Conservation (phyloP, 2,113 vertebrate genomes). For the Lethenteron camtschaticum region DNA sequence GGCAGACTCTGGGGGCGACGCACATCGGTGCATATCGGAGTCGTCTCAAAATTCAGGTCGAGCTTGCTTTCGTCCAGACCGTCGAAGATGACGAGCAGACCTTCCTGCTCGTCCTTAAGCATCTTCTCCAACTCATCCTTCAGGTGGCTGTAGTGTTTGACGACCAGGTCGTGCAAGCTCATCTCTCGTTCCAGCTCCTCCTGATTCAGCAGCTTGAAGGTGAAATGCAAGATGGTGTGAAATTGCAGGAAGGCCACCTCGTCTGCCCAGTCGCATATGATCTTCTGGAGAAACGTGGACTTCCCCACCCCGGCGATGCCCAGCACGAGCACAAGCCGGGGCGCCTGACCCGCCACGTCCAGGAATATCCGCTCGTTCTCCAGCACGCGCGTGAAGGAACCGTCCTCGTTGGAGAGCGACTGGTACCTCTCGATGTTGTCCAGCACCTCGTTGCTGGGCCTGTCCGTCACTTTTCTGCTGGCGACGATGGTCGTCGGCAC, state of each 20-base stretch:
- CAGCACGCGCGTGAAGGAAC: too few relatives aligned
- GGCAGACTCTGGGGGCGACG: conserved; percentile 11
- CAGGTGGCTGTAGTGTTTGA: conserved; percentile 10
- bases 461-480: too few relatives aligned
- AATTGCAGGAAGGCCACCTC: conserved; percentile 17
- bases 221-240: conserved; percentile 15
- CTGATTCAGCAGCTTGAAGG: conserved; percentile 18
- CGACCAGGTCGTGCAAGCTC: conserved; percentile 17
- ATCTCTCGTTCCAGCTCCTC: conserved; percentile 8
- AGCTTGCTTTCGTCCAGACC: conserved; percentile 19
- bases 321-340: conserved; percentile 14
- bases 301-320: conserved; percentile 30
- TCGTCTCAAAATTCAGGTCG: conserved; percentile 13
- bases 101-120: conserved; percentile 14
- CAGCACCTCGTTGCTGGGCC: too few relatives aligned
- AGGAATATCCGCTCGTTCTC: too few relatives aligned
- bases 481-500: too few relatives aligned
- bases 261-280: conserved; percentile 21
- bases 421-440: too few relatives aligned
- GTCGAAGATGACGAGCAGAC: conserved; percentile 28
- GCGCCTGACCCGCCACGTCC: background rate
- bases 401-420: too few relatives aligned
- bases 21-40: conserved; percentile 12
- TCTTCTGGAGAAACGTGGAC: conserved; percentile 23
- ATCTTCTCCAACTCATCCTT: background rate